phyloP scores from a whole-genome alignment of 2,113 vertebrate species.

The Nymphicus hollandicus region DNA sequence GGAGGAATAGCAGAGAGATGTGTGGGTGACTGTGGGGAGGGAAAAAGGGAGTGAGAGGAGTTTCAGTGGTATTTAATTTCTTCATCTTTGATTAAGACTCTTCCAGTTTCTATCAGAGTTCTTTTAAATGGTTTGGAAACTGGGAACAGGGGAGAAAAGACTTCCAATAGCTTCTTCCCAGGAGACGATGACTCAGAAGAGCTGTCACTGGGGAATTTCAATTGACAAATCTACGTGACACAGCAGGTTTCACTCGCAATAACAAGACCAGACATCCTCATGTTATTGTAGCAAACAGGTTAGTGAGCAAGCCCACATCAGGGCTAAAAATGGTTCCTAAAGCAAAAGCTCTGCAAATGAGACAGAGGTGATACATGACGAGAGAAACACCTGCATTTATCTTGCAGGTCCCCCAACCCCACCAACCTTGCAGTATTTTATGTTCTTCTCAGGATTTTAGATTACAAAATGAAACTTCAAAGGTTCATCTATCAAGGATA shows the following conservation, averaged over 20 bases:
- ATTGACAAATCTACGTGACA: background rate
- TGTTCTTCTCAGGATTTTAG: background rate
- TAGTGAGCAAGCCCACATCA: background rate
- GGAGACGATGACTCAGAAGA: background rate
- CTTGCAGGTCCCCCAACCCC: background rate
- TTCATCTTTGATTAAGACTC: background rate
- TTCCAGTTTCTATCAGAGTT: background rate
- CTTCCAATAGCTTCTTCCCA: background rate
- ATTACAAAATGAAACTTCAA: background rate
- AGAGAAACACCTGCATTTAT: background rate
- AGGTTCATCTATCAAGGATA: background rate
- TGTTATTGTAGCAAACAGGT: background rate
- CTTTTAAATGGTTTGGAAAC: background rate
- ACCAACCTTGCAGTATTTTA: background rate
- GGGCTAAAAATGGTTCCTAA: background rate
- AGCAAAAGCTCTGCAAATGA: background rate
- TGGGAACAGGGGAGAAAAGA: background rate
- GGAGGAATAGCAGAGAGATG: background rate
- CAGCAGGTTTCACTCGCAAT: background rate
- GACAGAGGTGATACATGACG: rapidly evolving
- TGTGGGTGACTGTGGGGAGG: background rate
- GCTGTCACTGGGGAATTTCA: too few relatives aligned
- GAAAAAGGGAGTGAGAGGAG: background rate
- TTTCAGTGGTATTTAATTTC: background rate
- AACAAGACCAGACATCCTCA: background rate